Percentiles rank a stretch among this genome's conserved stretches.
These are phyloP conservation scores for Drosophila melanica DNA, from an alignment of 1,140 invertebrate genomes.

Conservation along the genomic window DNA sequence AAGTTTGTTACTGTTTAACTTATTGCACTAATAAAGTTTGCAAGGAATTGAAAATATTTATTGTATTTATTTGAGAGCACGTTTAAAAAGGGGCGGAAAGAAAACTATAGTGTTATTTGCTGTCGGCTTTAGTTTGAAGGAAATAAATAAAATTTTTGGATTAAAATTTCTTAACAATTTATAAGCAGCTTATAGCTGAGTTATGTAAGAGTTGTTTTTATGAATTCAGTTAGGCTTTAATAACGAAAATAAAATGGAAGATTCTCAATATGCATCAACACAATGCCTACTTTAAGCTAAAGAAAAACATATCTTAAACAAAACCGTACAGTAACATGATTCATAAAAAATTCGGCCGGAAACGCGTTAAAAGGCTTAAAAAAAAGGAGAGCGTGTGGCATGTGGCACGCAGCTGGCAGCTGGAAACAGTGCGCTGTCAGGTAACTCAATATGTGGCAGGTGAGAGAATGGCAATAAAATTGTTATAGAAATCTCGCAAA, in stretches of 20 bases:
- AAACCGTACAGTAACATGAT: not conserved
- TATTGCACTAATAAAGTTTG: not conserved
- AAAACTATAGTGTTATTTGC: not conserved
- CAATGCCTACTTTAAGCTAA: not conserved
- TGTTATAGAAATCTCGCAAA: conserved; percentile 33
- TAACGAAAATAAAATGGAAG: too few relatives aligned
- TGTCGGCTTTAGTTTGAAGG: too few relatives aligned
- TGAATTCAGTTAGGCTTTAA: too few relatives aligned
- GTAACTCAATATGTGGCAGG: conserved; percentile 29
- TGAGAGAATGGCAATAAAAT: conserved; percentile 41
- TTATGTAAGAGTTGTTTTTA: too few relatives aligned
- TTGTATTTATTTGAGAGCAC: not conserved
- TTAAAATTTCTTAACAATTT: too few relatives aligned
- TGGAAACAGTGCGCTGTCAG: conserved; percentile 29
- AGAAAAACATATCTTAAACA: not conserved
- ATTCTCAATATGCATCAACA: too few relatives aligned
- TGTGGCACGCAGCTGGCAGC: conserved; percentile 15
- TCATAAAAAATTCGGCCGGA: conserved; percentile 3
- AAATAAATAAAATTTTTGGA: too few relatives aligned
- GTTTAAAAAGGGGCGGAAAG: not conserved
- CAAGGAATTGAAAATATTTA: not conserved
- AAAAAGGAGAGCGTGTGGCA: not conserved
- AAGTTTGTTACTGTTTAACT: not conserved
- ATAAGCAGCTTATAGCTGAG: not conserved
- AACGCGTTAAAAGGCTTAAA: conserved; percentile 11